Base-by-base conservation (phyloP, 2,797 vertebrate genomes). In the Manis javanica region DNA sequence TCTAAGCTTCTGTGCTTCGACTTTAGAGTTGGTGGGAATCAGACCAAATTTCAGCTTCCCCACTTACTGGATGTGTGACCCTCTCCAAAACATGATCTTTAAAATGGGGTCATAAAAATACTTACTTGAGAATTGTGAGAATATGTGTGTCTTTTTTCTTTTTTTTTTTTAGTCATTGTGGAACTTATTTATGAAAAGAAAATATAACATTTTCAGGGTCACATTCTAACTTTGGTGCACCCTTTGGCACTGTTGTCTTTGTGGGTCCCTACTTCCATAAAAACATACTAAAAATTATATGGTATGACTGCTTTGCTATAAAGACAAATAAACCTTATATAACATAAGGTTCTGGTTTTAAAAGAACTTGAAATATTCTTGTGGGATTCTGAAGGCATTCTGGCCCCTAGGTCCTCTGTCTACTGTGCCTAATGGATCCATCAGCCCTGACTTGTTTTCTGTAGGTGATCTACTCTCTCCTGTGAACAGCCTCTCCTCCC, bases 311-410 rank as follows among this genome's bases (percentile, higher is more conserved):
- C 2, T 39, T 19, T 55, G 2, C 3, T 84, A 64, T 77, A 79
- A 23, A 75, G 29, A 42, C 26, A 91, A 84, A 77, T 72, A 12
- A 87, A 85, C 37, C 21, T 69, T 79, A 46, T 46, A 46, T 46
- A 46, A 9, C 42, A 46, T 46, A 46, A 46, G 10, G 42, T 37
- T 77, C 14, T 78, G 57, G 69, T 68, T 57, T 91, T 49, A 63
- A 84, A 87, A 66, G 7, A 94, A 87, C 87, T 21, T 19, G 61
- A 79, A 78, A 55, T 3, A 78, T 77, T 91, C 92, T 61, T 85
- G 5, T 42, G 15, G 15, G 1, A 4, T 68, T 11, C 19, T 37
- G 66, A 68, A 37, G 0, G 4, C 18, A 68, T 68, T 68, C 66
- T 37, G 34, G 19, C 34, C 37, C 66, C 37, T 68, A 68, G 34